These are phyloP conservation scores for Diadegma fenestrale DNA, from an alignment of 2,888 invertebrate species.

Conservation along the genomic window DNA sequence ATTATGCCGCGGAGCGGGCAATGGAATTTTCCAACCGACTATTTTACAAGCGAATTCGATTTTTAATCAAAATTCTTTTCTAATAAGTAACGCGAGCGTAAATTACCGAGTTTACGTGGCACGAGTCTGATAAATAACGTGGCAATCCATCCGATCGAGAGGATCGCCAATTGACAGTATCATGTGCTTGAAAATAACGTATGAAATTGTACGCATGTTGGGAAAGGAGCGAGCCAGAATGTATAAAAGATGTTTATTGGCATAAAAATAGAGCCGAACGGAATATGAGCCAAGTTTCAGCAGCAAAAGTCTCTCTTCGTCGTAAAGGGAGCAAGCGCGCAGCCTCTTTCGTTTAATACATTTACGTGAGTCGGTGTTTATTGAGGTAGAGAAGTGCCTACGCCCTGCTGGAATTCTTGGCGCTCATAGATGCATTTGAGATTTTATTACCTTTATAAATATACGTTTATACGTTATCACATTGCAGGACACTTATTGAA, in stretches of 20 bases:
- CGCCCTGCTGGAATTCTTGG: slow-evolving; percentile 55
- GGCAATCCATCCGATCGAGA: slow-evolving; percentile 35
- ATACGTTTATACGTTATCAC: slow-evolving; percentile 34
- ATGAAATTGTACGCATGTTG: not conserved
- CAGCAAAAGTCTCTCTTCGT: slow-evolving; percentile 34
- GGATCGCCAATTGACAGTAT: slow-evolving; percentile 54
- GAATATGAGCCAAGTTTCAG: slow-evolving; percentile 37
- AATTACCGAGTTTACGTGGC: not conserved
- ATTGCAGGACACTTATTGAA: slow-evolving; percentile 51
- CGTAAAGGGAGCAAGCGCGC: slow-evolving; percentile 35
- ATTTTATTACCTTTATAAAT: slow-evolving; percentile 61
- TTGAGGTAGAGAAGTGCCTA: slow-evolving; percentile 58
- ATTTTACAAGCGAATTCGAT: not conserved
- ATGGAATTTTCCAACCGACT: not conserved
- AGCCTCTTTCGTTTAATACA: slow-evolving; percentile 16
- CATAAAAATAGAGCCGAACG: slow-evolving; percentile 28
- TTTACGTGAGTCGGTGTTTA: slow-evolving; percentile 54
- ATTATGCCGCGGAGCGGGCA: not conserved
- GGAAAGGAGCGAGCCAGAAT: slow-evolving; percentile 26
- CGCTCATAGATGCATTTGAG: slow-evolving; percentile 55
- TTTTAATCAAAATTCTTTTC: not conserved
- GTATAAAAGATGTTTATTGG: slow-evolving; percentile 25
- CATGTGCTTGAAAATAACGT: slow-evolving; percentile 39
- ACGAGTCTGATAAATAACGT: not conserved
- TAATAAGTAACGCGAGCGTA: not conserved